These are phyloP conservation scores for Ypsolopha sequella DNA, from an alignment of 2,888 invertebrate genomes.

Conservation along the genomic window DNA sequence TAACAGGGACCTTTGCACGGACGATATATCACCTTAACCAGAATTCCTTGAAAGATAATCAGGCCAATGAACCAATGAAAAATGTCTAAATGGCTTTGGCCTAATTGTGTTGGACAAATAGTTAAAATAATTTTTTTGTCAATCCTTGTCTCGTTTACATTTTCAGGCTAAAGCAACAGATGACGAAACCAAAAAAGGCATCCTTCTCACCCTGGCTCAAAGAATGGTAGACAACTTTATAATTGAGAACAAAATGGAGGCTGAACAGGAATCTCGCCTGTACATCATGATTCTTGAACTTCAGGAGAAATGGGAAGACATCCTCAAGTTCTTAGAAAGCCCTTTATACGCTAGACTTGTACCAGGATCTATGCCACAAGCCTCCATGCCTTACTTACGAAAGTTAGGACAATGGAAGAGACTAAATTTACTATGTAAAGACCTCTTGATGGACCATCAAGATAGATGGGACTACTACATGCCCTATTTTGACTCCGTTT, in stretches of 20 bases:
- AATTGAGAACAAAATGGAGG: constrained; percentile 88
- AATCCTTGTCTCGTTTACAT: neutral
- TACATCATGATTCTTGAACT: constrained; percentile 87
- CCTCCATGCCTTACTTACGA: constrained; percentile 80
- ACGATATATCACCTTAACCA: too few relatives aligned
- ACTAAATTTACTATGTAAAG: constrained; percentile 80
- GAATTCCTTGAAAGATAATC: too few relatives aligned
- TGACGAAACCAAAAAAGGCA: constrained; percentile 71
- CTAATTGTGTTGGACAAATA: too few relatives aligned
- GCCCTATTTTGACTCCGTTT: constrained; percentile 79
- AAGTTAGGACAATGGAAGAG: constrained; percentile 81
- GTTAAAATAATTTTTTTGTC: neutral
- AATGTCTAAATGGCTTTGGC: too few relatives aligned
- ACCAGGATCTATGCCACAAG: constrained; percentile 76
- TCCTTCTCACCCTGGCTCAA: constrained; percentile 90
- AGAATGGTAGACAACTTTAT: constrained; percentile 94
- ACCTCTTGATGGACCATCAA: constrained; percentile 78
- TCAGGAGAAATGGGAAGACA: constrained; percentile 85
- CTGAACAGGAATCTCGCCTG: constrained; percentile 93
- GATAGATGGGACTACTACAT: constrained; percentile 82
- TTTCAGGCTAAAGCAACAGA: constrained; percentile 52
- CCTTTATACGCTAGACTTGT: constrained; percentile 77
- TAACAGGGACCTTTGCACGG: too few relatives aligned
- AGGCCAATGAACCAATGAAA: too few relatives aligned
- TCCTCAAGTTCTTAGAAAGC: constrained; percentile 84